Evolutionary conservation across 1,140 invertebrate species (phyloP), one percentile per base, ranked within the genome.

Genomic region (Nephila pilipes): DNA sequence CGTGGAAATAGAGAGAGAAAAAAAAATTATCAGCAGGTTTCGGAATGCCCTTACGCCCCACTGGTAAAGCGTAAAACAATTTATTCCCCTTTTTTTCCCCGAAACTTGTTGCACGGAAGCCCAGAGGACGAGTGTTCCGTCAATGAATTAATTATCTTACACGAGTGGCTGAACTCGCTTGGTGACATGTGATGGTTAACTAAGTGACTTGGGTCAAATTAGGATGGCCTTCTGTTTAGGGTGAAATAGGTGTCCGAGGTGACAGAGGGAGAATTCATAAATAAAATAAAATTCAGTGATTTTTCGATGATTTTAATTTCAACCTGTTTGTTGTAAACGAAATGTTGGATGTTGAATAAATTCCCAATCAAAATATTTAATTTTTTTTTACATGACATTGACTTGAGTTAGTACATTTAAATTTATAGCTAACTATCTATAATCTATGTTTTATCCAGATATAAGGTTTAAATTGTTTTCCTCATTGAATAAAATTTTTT

Each of bases 31-130:
- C 65, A 32, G 25, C 65, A 18, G 29, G 25, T 75, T 75, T 83
- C 12, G 80, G 54, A 83, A 83, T 83, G 46, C 36, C 38, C 58
- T 54, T 57, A 88, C 87, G 87, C 87, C 87, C 63, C 63, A 38
- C 87, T 38, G 32, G 22, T 29, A 88, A 88, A 69, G 87, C 87
- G 87, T 88, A 88, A 88, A 88, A 88, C 87, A 88, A 88, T 88
- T 88, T 88, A 54, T 69, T 69, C 80, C 46, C 54, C 46, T 20
- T 54, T 65, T 57, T 88, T 88, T 69, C 55, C 55, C 16, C 0
- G 4, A n/a, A 55, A 85, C 83, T 20, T 81, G 36, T 32, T 57
- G 54, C 38, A 55, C 38, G 54, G 54, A 55, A 58, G 54, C 18
- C n/a, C 12, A 6, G 1, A 18, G 29, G 32, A 65, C 32, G 29